These are phyloP conservation scores for Hydrozoanthus tunicans DNA, from an alignment of 64 coral and sea anemone genomes.

Conservation along the genomic window DNA sequence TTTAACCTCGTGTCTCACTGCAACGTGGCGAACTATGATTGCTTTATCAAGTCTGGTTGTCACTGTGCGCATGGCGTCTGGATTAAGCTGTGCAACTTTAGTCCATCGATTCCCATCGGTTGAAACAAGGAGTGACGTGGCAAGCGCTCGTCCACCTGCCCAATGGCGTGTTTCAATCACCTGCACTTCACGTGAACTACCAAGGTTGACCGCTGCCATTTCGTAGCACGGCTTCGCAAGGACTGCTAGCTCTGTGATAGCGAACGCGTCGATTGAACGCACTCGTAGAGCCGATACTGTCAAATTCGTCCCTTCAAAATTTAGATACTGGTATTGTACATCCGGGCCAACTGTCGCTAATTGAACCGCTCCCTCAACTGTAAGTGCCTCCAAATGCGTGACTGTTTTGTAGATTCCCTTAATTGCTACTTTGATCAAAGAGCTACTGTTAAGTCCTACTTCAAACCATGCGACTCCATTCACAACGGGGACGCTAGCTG, in stretches of 20 bases:
- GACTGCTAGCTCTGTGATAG: not conserved
- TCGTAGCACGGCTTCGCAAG: slow-evolving; percentile 2
- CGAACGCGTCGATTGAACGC: not conserved
- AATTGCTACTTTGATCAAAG: not conserved
- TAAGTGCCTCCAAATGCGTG: not conserved
- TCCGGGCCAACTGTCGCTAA: slow-evolving; percentile 15
- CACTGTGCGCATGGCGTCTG: not conserved
- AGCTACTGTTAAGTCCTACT: not conserved
- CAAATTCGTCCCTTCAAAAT: not conserved
- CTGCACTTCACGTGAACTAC: not conserved
- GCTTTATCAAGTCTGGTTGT: slow-evolving; percentile 1
- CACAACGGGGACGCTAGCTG: not conserved
- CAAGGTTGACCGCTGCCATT: slow-evolving; percentile 27
- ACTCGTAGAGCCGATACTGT: slow-evolving; percentile 3
- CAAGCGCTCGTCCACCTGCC: not conserved
- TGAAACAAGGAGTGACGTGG: slow-evolving; percentile 17
- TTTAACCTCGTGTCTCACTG: slow-evolving; percentile 5
- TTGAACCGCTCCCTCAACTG: not conserved
- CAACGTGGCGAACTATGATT: not conserved
- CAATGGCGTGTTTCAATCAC: slow-evolving; percentile 2
- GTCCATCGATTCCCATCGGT: slow-evolving; percentile 3
- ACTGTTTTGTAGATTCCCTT: not conserved
- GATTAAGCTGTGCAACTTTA: not conserved
- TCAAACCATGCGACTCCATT: slow-evolving; percentile 6
- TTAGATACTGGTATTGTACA: not conserved